These are phyloP conservation scores for Picus viridis DNA, from an alignment of 2,797 vertebrate genomes.

Conservation along the genomic window DNA sequence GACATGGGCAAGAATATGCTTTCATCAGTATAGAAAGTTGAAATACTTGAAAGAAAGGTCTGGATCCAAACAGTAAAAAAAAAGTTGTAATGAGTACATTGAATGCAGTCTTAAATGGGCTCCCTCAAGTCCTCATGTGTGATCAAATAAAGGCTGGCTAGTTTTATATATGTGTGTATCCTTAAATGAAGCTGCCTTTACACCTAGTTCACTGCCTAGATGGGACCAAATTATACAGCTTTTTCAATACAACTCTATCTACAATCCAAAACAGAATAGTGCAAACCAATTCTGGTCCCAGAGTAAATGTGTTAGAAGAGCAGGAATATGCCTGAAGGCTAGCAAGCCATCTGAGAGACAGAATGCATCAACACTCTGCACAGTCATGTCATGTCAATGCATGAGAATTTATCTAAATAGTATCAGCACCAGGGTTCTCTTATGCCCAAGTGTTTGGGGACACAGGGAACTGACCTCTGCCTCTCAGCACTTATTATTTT, in stretches of 20 bases:
- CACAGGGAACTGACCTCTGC: background rate
- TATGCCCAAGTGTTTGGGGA: background rate
- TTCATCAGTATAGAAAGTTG: conserved; percentile 20
- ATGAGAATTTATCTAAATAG: background rate
- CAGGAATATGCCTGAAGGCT: background rate
- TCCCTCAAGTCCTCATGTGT: background rate
- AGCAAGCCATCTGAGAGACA: background rate
- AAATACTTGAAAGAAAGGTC: conserved; percentile 15
- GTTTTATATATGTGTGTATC: background rate
- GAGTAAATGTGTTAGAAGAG: background rate
- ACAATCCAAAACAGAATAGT: background rate
- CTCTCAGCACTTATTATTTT: background rate
- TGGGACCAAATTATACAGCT: background rate
- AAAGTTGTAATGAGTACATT: background rate
- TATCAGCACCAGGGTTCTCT: background rate
- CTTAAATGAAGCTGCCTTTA: background rate
- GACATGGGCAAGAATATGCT: background rate
- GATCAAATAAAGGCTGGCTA: background rate
- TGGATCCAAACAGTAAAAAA: background rate
- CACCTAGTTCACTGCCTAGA: background rate
- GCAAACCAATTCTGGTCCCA: background rate
- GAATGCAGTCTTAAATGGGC: background rate
- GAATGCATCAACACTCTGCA: background rate
- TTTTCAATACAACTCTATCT: background rate
- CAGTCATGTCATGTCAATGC: background rate